Evolutionary conservation across 1,140 invertebrate species (phyloP), one percentile per base, ranked within the genome.

Genomic region (Papilio glaucus): DNA sequence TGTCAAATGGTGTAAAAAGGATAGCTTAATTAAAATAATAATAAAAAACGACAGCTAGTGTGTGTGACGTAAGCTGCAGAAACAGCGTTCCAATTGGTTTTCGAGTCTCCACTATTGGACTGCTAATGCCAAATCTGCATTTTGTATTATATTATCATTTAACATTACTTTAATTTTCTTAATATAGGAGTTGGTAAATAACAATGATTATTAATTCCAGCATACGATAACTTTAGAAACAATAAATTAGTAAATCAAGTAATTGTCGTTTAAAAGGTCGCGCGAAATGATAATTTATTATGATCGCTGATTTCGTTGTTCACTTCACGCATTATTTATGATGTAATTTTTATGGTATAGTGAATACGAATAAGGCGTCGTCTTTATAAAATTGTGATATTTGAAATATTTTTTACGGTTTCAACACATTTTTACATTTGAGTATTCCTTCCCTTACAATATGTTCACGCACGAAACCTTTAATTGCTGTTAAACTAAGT

Each of bases 271-370:
- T 45, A 45, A 49, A 49, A 49, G 18, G 45, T 21, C 9, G 45
- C 45, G 18, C 8, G 45, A 49, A 49, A 21, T 49, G 45, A 49
- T 49, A 10, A 49, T 45, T 45, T 21, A 49, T n/a, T n/a, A 49
- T 9, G 18, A 49, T 18, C 45, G 15, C 21, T 49, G 45, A 49
- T 18, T 18, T 49, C 45, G 45, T 21, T 21, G 45, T 49, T n/a
- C n/a, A n/a, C n/a, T n/a, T n/a, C 8, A 21, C 45, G 15, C 18
- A 49, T 49, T 18, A 49, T 49, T n/a, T n/a, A n/a, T n/a, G 45
- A 49, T 21, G 45, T 49, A 49, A 49, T 49, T 49, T 49, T 49
- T 49, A 49, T 49, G 8, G 15, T 10, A 45, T 15, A 49, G n/a
- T n/a, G n/a, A n/a, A n/a, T n/a, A n/a, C n/a, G n/a, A n/a, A n/a